Evolutionary conservation across 2,113 vertebrate genomes (phyloP), one percentile per base, ranked within the genome.

Genomic region (Eleginops maclovinus): DNA sequence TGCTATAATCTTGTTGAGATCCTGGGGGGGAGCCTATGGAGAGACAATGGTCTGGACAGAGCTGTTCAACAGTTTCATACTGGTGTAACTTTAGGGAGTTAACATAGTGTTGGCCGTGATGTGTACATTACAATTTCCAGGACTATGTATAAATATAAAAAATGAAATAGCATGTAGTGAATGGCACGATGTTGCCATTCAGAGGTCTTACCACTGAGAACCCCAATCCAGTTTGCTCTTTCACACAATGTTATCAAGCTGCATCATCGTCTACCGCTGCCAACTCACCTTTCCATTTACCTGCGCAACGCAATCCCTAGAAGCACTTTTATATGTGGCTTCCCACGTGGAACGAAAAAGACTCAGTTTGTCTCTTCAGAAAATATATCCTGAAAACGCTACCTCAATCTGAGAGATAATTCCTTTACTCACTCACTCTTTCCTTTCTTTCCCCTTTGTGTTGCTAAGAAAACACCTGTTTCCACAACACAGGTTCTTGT

Each of bases 401-500:
- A 28, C 47, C 44, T n/a, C 51, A 43, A 59, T 78, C 79, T 79
- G 71, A 83, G 40, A 53, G 22, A 62, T 74, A 59, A 64, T 28
- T 26, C 22, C 15, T 50, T 60, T 76, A 59, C 24, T 46, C 31
- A 43, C 68, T 60, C 80, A 21, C 47, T 8, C 41, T 41, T 9
- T 62, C 62, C 44, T 61, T 73, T 71, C 40, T 43, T 43, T 62
- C 62, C 55, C 73, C 17, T 28, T 21, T n/a, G 54, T 53, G 58
- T 79, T 84, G 72, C 78, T 43, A 53, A 64, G 44, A 85, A 73
- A 85, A 87, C 93, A 92, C 88, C 89, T 90, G 88, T 84, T 75
- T 90, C 89, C 81, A 88, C 84, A 92, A 83, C 67, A 84, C 49
- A 74, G 59, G 46, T 50, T 77, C 86, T 77, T 76, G 41, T 85